These are phyloP conservation scores for Felis chaus DNA, from an alignment of 2,113 vertebrate genomes.

Conservation along the genomic window DNA sequence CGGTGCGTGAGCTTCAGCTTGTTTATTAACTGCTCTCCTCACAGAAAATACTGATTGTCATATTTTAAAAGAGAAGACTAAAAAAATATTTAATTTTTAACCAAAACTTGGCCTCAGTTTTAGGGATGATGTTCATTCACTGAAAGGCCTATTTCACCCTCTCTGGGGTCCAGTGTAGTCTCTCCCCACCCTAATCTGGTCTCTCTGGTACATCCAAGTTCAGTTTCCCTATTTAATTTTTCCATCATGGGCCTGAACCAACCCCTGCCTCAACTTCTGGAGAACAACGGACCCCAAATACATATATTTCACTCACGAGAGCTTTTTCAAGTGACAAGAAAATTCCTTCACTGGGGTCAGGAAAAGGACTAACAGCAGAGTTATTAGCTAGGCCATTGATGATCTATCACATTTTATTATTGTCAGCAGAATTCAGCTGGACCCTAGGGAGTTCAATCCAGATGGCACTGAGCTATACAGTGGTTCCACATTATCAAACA, in stretches of 20 bases:
- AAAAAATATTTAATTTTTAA: not conserved
- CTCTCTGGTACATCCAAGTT: not conserved
- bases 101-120: not conserved
- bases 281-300: not conserved
- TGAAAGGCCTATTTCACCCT: not conserved
- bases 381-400: not conserved
- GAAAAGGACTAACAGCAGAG: not conserved
- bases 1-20: not conserved
- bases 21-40: not conserved
- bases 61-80: not conserved
- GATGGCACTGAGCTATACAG: not conserved
- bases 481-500: not conserved
- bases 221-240: not conserved
- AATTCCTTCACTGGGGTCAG: not conserved
- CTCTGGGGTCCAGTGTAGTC: not conserved
- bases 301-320: not conserved
- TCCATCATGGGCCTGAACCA: not conserved
- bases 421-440: not conserved
- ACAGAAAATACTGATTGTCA: not conserved
- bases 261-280: not conserved
- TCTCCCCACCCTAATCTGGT: not conserved
- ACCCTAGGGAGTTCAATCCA: not conserved
- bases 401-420: not conserved
- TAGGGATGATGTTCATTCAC: not conserved
- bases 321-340: constrained; percentile 5